phyloP scores from a whole-genome alignment of 2,888 invertebrate genomes.

The Epinotia demarniana region DNA sequence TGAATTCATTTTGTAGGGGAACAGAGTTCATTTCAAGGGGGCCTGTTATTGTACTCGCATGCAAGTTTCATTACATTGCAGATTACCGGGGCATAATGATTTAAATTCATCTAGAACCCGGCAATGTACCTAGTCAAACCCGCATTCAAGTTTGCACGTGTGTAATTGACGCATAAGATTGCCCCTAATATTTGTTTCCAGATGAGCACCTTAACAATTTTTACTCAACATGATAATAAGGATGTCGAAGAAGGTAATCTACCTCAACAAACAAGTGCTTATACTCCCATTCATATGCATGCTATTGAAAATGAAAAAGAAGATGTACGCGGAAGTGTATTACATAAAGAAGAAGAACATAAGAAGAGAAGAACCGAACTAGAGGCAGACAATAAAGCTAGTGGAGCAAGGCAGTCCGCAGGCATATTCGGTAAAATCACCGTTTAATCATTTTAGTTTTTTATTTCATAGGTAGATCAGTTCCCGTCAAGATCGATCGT shows the following conservation, averaged over 20 bases:
- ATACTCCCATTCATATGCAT: slow-evolving; percentile 45
- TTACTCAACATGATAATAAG: slow-evolving; percentile 30
- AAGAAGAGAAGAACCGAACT: slow-evolving; percentile 4
- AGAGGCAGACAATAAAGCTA: background rate
- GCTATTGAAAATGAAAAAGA: slow-evolving; percentile 44
- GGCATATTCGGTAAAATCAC: slow-evolving; percentile 10
- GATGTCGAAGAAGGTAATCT: slow-evolving; percentile 29
- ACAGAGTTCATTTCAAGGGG: too few relatives aligned
- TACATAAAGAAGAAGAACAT: slow-evolving; percentile 46
- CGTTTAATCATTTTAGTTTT: background rate
- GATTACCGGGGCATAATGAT: too few relatives aligned
- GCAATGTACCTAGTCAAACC: too few relatives aligned
- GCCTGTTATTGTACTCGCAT: too few relatives aligned
- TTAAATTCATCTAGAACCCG: too few relatives aligned
- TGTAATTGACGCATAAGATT: too few relatives aligned
- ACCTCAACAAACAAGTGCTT: slow-evolving; percentile 37
- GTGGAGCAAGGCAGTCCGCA: background rate
- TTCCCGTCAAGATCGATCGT: too few relatives aligned
- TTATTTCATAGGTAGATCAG: too few relatives aligned
- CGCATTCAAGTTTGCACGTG: too few relatives aligned
- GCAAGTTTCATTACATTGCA: too few relatives aligned
- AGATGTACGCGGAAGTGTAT: slow-evolving; percentile 35
- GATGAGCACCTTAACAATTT: slow-evolving; percentile 18
- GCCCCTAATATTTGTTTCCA: background rate
- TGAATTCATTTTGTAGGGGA: too few relatives aligned